Conservation (phyloP, 1,140 invertebrate species). For the Oryctes rhinoceros region DNA sequence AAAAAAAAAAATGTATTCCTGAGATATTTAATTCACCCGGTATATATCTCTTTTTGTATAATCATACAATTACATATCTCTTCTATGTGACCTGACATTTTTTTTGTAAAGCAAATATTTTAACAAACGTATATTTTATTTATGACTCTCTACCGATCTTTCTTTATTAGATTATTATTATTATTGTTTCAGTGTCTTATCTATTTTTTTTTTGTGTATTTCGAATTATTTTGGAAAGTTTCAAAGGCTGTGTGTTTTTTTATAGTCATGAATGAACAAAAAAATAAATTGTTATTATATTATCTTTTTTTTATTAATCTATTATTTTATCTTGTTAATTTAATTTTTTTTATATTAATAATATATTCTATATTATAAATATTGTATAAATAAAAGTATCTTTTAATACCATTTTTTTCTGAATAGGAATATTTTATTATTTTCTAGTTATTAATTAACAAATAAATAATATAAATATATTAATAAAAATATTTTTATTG, state of each 20-base stretch:
- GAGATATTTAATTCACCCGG: background rate
- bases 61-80: too few species aligned
- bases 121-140: background rate
- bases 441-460: background rate
- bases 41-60: background rate
- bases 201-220: constrained; percentile 15
- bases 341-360: constrained; percentile 24
- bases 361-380: constrained; percentile 28
- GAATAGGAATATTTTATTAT: background rate
- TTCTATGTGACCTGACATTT: constrained; percentile 23
- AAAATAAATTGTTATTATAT: constrained; percentile 20
- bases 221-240: constrained; percentile 5
- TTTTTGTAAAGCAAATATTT: background rate
- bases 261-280: constrained; percentile 36
- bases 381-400: background rate
- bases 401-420: background rate
- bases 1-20: background rate
- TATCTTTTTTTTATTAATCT: constrained; percentile 12
- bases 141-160: background rate
- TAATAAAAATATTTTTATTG: background rate
- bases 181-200: constrained; percentile 34
- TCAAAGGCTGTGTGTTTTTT: constrained; percentile 25
- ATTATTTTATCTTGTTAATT: constrained; percentile 24
- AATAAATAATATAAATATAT: constrained; percentile 10
- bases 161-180: constrained; percentile 1